phyloP scores from a whole-genome alignment of 35 echinoderm and acorn worm species.

The Apostichopus japonicus region DNA sequence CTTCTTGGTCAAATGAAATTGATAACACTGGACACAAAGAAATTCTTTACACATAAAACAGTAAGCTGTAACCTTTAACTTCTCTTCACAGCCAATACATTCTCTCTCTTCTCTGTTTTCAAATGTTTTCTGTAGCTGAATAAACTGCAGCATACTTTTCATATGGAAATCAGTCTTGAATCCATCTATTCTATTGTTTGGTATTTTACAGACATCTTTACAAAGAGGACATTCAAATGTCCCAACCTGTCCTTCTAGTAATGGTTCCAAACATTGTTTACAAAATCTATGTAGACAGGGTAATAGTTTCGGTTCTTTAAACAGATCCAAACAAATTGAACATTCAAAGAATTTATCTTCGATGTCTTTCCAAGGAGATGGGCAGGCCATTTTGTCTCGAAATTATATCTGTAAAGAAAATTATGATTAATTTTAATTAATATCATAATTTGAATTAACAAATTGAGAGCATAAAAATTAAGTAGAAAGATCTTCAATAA shows the following conservation, averaged over 20 bases:
- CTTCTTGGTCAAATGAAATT: not conserved
- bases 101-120: not conserved
- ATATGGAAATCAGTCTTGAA: constrained; percentile 23
- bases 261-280: not conserved
- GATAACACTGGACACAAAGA: constrained; percentile 2
- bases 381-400: not conserved
- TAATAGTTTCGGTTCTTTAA: constrained; percentile 7
- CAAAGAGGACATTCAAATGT: no score
- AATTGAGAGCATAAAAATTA: no score
- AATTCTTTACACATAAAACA: constrained; percentile 36
- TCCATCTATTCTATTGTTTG: not conserved
- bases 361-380: not conserved
- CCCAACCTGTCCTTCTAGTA: not conserved
- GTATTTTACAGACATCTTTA: constrained; percentile 10
- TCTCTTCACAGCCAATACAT: constrained; percentile 23
- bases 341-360: not conserved
- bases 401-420: no score
- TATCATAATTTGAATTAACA: no score
- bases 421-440: no score
- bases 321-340: not conserved
- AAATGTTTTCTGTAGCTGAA: not conserved
- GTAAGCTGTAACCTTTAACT: not conserved
- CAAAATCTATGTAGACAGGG: not conserved
- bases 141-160: constrained; percentile 14
- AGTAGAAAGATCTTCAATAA: no score